Evolutionary conservation across 2,113 vertebrate genomes (phyloP).

Genomic region (Rhea americana): DNA sequence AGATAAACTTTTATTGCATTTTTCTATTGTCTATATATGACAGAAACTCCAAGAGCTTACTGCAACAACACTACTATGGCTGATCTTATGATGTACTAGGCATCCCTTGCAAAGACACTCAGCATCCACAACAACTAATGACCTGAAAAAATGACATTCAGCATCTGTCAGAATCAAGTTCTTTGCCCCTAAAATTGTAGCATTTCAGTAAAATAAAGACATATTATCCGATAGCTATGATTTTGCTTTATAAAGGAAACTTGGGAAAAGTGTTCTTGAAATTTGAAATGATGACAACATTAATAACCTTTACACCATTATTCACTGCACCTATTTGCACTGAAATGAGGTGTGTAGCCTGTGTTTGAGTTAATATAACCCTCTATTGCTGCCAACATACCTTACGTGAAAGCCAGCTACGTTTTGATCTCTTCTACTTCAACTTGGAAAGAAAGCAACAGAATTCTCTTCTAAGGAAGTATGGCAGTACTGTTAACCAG

Average conservation of each 20-base stretch:
- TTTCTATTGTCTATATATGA: background rate
- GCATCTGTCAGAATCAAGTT: background rate
- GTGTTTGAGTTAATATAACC: background rate
- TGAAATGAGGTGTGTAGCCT: background rate
- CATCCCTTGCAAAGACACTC: background rate
- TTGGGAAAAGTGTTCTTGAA: background rate
- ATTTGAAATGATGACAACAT: background rate
- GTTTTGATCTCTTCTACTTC: background rate
- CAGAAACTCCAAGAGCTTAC: background rate
- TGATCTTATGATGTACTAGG: background rate
- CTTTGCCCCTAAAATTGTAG: background rate
- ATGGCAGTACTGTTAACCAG: background rate
- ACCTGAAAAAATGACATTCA: background rate
- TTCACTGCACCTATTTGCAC: background rate
- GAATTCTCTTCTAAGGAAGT: background rate
- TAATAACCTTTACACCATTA: background rate
- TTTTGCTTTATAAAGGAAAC: background rate
- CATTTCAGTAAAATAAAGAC: background rate
- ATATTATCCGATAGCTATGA: background rate
- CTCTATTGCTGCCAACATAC: background rate
- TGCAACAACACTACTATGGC: background rate
- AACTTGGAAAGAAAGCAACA: background rate
- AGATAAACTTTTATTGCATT: background rate
- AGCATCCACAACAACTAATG: rapidly evolving
- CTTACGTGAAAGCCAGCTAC: rapidly evolving